A percentile compares a stretch with the other conserved stretches of the same genome.
phyloP scores from a whole-genome alignment of 2,113 vertebrate species.

The Lanius collurio region DNA sequence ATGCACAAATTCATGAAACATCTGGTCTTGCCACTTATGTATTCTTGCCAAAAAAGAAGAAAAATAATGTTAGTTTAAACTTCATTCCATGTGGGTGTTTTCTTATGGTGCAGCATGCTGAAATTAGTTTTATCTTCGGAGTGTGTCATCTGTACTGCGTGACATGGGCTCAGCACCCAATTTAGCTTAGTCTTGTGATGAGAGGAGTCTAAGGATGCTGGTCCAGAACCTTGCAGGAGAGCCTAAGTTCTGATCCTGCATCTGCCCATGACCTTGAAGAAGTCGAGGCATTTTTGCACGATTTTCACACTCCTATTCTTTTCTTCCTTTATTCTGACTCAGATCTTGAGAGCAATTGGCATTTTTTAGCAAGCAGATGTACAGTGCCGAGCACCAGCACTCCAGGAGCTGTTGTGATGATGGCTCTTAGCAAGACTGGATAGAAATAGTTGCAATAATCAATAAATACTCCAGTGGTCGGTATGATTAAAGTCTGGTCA shows the following conservation, averaged over 20 bases:
- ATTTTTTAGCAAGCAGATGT: background rate
- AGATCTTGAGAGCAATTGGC: background rate
- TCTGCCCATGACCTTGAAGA: background rate
- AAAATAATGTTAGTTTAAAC: constrained; percentile 34
- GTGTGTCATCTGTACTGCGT: constrained; percentile 6
- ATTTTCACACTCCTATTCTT: background rate
- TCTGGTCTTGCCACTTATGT: constrained; percentile 10
- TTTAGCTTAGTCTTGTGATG: background rate
- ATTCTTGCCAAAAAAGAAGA: background rate
- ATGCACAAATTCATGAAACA: background rate
- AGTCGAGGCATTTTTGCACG: background rate
- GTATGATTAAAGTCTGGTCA: background rate
- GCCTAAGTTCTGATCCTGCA: background rate
- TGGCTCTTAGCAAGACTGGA: background rate
- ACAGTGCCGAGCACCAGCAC: background rate
- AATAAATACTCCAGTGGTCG: background rate
- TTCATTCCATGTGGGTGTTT: constrained; percentile 47
- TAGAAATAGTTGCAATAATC: background rate
- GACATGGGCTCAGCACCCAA: background rate
- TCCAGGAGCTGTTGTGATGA: background rate
- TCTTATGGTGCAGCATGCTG: constrained; percentile 22
- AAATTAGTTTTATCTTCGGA: constrained; percentile 33
- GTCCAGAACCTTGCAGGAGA: background rate
- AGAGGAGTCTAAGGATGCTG: background rate
- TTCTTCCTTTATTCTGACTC: background rate